Base-by-base conservation (phyloP, 2,797 vertebrate genomes). In the Menidia menidia region DNA sequence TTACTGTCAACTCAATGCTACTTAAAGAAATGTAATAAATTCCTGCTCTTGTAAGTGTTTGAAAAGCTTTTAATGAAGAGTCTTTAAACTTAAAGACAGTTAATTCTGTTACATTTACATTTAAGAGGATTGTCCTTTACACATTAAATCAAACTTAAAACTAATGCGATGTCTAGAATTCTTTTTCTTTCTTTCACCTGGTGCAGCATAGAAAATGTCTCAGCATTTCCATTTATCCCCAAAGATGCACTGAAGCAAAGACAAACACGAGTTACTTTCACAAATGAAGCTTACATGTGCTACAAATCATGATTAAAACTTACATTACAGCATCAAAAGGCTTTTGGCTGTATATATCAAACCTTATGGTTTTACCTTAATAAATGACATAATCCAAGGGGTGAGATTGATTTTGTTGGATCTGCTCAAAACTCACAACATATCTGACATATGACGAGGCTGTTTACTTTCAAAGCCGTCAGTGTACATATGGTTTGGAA, bases 381-480 rank as follows among this genome's bases (percentile, higher is more conserved):
- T 3, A 16, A 58, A 56, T 19, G 6, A 60, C 67, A 41, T 56
- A 60, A 54, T 31, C 4, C 41, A 11, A 12, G 6, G 43, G 16
- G 14, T 25, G 16, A 47, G 18, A 32, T 41, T 16, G 18, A 0
- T 44, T 71, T 55, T 55, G 19, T 13, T 51, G n/a, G 9, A 67
- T 66, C 13, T 10, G 8, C 41, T 62, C 53, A 43, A 50, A 76
- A 39, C 39, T 64, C 50, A 57, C 50, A 73, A 69, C 55, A 60
- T 44, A 51, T 58, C 53, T 18, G 13, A 55, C 48, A 41, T 64
- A 33, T 50, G 41, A 52, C 0, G 2, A 43, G 44, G 19, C 16
- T 15, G 11, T 35, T 19, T 19, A 39, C 15, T 68, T 68, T 57
- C 48, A 47, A 73, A 64, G 45, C 57, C 41, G 15, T 57, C 9